Percentiles rank a stretch among this genome's conserved stretches.
Conservation (phyloP, 2,888 invertebrate species). For the Oscheius sp. region DNA sequence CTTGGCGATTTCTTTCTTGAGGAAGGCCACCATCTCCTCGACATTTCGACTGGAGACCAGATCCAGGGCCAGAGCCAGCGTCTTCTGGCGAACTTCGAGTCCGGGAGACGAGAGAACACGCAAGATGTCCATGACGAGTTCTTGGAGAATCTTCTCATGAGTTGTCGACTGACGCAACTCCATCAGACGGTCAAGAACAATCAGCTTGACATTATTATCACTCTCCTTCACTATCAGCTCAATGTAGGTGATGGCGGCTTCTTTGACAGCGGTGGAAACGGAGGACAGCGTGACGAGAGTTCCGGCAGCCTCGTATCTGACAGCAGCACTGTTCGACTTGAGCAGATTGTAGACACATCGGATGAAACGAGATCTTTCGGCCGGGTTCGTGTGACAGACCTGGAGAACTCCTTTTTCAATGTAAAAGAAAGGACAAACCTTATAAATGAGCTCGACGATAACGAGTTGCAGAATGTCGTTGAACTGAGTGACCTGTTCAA, state of each 20-base stretch:
- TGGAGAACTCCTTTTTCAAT: conserved; percentile 70
- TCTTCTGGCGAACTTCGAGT: conserved; percentile 84
- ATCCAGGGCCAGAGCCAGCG: conserved; percentile 86
- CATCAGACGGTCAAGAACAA: conserved; percentile 91
- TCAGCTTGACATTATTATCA: conserved; percentile 99
- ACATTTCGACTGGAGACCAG: conserved; percentile 91
- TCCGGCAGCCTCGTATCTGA: conserved; percentile 93
- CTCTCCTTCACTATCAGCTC: conserved; percentile 99
- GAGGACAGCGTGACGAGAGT: conserved; percentile 96
- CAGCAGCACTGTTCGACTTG: conserved; percentile 94
- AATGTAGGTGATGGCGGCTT: conserved; percentile 97
- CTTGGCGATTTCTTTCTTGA: conserved; percentile 73
- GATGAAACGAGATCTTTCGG: conserved; percentile 94
- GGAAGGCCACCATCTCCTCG: conserved; percentile 80
- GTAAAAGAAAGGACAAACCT: conserved; percentile 78
- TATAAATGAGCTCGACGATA: conserved; percentile 98
- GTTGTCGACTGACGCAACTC: conserved; percentile 81
- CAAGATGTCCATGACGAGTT: conserved; percentile 96
- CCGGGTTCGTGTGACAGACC: conserved; percentile 95
- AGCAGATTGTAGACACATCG: conserved; percentile 97
- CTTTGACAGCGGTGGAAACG: conserved; percentile 95
- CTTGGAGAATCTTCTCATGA: conserved; percentile 76
- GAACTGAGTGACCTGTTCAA: conserved; percentile 80
- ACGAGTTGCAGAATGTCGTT: conserved; percentile 97
- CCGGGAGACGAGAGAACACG: conserved; percentile 55